These are phyloP conservation scores for Lepisosteus osseus DNA, from an alignment of 2,113 vertebrate genomes.

Conservation along the genomic window DNA sequence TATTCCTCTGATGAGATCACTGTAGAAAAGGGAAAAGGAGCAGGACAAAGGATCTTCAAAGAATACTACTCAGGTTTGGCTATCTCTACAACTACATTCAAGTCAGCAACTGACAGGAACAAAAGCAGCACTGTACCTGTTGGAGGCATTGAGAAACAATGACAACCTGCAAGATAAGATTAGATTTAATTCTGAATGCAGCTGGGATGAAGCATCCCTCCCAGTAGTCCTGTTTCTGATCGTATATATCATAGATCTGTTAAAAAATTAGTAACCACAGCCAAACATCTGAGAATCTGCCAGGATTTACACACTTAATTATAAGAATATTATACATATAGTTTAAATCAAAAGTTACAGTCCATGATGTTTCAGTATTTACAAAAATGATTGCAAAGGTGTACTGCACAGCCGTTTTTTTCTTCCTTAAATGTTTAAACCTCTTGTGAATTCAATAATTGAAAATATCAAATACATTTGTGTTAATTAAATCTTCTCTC, in stretches of 20 bases:
- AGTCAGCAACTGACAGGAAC: constrained; percentile 71
- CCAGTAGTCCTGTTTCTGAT: constrained; percentile 57
- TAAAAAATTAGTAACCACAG: constrained; percentile 67
- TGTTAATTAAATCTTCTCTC: no score
- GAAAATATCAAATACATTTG: no score
- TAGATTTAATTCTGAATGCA: constrained; percentile 75
- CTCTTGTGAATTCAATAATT: no score
- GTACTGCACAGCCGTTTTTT: no score
- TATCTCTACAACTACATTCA: constrained; percentile 66
- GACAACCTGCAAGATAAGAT: constrained; percentile 76
- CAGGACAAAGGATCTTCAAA: constrained; percentile 64
- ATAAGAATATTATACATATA: no score
- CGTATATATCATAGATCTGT: constrained; percentile 54
- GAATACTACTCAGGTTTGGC: constrained; percentile 63
- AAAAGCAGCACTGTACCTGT: constrained; percentile 88
- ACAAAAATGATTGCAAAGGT: no score
- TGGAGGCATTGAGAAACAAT: constrained; percentile 74
- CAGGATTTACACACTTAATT: no score
- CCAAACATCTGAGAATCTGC: constrained; percentile 38
- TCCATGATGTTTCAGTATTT: no score
- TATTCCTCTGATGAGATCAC: constrained; percentile 39
- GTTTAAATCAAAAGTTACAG: no score
- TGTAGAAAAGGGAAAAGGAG: constrained; percentile 44
- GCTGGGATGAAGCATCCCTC: constrained; percentile 66
- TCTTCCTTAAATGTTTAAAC: no score